Evolutionary conservation across 1,140 invertebrate genomes (phyloP), one percentile per base, ranked within the genome.

Genomic region (Semibalanus balanoides): DNA sequence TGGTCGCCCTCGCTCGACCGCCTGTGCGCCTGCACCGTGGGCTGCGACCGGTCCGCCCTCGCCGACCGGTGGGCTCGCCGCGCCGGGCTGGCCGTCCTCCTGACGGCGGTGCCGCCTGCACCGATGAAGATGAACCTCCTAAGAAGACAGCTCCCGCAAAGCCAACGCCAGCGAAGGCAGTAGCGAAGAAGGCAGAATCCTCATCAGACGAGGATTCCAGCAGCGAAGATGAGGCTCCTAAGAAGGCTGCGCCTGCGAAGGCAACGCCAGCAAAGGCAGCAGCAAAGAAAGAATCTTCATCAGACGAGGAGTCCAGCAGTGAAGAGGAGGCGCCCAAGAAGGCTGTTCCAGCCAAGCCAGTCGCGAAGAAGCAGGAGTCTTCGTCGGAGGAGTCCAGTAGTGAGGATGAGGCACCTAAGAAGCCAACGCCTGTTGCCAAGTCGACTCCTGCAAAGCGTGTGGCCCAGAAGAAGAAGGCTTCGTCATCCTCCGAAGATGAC

Each of bases 151-250:
- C 75, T 35, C 69, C 75, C 5, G 75, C 74, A 64, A 76, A 74
- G 25, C 69, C 77, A 25, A 76, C 51, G 0, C 74, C 74, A 22
- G 30, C 76, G 27, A 79, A 78, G 64, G 30, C 76, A 25, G 77
- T 78, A 17, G 76, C 78, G 0, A 82, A 81, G 78, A 76, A 79
- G 64, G 69, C 43, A 19, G 77, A 78, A 70, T 80, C 78, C 29
- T 78, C 76, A n/a, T 81, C 79, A n/a, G 79, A 80, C 51, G 80
- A 80, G 79, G 77, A 78, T 31, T 78, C 79, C 22, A 75, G 70
- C 27, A 74, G 75, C 25, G 78, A 78, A 30, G 77, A 80, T 28
- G 70, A 80, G 40, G 75, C 30, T 70, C 74, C 74, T 31, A 40
- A 30, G n/a, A 28, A 76, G 22, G 30, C 30, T 27, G n/a, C 73